Evolutionary conservation across 2,113 vertebrate species (phyloP).

Genomic region (Vimba vimba): DNA sequence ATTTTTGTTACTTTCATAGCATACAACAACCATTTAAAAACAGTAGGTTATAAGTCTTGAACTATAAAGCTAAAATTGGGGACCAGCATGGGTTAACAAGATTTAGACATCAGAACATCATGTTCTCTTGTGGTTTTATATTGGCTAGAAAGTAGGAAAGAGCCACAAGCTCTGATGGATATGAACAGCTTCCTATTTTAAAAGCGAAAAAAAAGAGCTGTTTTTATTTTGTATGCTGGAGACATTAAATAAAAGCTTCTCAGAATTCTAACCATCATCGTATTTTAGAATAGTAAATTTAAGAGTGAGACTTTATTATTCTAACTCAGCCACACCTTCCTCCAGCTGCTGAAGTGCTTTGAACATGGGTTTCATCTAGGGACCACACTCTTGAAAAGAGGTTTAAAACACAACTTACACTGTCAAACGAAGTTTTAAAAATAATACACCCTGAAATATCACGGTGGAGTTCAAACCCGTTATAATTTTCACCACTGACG

Average conservation of each 20-base stretch:
- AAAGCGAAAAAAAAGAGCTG: not conserved
- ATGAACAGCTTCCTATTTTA: not conserved
- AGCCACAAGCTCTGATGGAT: not conserved
- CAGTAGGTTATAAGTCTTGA: too few species aligned
- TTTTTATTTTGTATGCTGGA: not conserved
- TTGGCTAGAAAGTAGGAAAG: not conserved
- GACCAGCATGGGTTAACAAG: conserved; percentile 3
- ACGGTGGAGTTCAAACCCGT: not conserved
- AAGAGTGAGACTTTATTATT: not conserved
- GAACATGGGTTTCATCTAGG: not conserved
- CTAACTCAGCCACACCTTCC: conserved; percentile 8
- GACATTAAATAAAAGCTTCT: not conserved
- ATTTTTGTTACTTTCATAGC: too few species aligned
- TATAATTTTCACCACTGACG: conserved; percentile 1
- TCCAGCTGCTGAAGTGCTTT: not conserved
- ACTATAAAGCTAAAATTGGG: too few species aligned
- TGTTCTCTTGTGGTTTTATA: not conserved
- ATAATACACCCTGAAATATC: not conserved
- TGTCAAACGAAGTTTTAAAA: not conserved
- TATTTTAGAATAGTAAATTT: not conserved
- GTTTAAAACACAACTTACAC: not conserved
- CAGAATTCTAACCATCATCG: not conserved
- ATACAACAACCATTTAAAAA: too few species aligned
- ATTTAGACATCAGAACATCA: not conserved
- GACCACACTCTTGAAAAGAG: not conserved